Percentiles rank a stretch among this genome's conserved stretches.
Evolutionary conservation across 2,797 vertebrate genomes (phyloP).

Genomic region (Hylomyscus alleni): DNA sequence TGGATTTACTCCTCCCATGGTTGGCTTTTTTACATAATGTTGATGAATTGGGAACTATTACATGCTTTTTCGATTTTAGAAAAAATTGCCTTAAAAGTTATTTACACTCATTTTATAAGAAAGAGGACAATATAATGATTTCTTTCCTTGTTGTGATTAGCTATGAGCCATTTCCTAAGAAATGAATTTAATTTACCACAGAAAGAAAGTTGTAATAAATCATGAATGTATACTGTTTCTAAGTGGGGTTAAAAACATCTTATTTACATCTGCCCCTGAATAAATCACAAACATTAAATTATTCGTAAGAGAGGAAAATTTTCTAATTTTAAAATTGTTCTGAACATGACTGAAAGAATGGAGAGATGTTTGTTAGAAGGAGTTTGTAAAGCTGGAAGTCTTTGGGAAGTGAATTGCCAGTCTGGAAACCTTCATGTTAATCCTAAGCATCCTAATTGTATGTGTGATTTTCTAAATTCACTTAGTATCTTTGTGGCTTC

Average conservation of each 20-base stretch:
- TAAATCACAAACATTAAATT: slow-evolving; percentile 88
- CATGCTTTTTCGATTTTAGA: slow-evolving; percentile 78
- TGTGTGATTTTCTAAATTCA: slow-evolving; percentile 26
- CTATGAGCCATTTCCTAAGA: slow-evolving; percentile 91
- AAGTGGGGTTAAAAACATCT: slow-evolving; percentile 89
- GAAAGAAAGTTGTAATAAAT: slow-evolving; percentile 90
- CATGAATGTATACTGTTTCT: slow-evolving; percentile 88
- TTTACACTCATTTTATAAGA: slow-evolving; percentile 89
- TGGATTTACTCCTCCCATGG: slow-evolving; percentile 85
- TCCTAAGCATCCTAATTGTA: not conserved
- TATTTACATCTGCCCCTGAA: slow-evolving; percentile 86
- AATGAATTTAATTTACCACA: slow-evolving; percentile 90
- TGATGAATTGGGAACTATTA: slow-evolving; percentile 79
- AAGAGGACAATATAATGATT: slow-evolving; percentile 89
- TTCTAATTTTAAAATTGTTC: slow-evolving; percentile 76
- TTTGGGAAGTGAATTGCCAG: slow-evolving; percentile 32
- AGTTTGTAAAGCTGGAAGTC: not conserved
- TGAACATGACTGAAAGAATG: slow-evolving; percentile 61
- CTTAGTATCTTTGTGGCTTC: slow-evolving; percentile 29
- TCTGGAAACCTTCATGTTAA: slow-evolving; percentile 43
- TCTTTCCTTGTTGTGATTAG: slow-evolving; percentile 90
- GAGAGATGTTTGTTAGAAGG: not conserved
- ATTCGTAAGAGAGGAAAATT: slow-evolving; percentile 62
- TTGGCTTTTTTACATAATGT: slow-evolving; percentile 84
- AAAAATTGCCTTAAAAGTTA: slow-evolving; percentile 88